Base-by-base conservation (phyloP, 2,797 vertebrate species). In the Ficedula albicollis region DNA sequence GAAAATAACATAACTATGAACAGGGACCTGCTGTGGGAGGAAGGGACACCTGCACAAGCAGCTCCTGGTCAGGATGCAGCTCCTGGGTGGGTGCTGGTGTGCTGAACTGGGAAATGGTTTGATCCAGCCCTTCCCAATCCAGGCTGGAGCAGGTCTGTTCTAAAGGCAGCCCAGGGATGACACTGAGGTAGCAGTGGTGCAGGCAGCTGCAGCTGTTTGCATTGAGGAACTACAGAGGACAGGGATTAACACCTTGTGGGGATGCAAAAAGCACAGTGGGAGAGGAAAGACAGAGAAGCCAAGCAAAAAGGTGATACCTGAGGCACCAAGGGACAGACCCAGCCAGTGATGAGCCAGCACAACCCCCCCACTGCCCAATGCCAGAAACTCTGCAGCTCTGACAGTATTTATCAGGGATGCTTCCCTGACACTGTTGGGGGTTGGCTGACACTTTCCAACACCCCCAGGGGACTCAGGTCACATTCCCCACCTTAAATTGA, bases 401-500 rank as follows among this genome's bases (percentile, higher is more conserved):
- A 19, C n/a, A n/a, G 26, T 34, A 14, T 36, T 74, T 34, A 38
- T 7, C 20, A 8, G 5, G 11, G 62, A 20, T 58, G 27, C 36
- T 48, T 34, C 54, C 60, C 60, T 21, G 22, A 34, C 49, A 41
- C 8, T 56, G 34, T 5, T 55, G 19, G 25, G 41, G 8, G 1
- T 70, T 52, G 19, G 6, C 3, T 62, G 19, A 58, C 4, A 2
- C 39, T 76, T 49, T 23, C 64, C 44, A 16, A 23, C 15, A 2
- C 10, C 34, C 44, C 51, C 43, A 32, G 9, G 34, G 51, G 34
- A 60, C 51, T 73, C 27, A 2, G n/a, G 25, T 69, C 18, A 55
- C 0, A 0, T 14, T 41, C 11, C 21, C 63, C 25, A 39, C 23
- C 49, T n/a, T 27, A n/a, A 55, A 39, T 7, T 3, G 1, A 11